A percentile compares a stretch with the other conserved stretches of the same genome.
phyloP scores from a whole-genome alignment of 2,797 vertebrate genomes.

The Chloroceryle amazona region DNA sequence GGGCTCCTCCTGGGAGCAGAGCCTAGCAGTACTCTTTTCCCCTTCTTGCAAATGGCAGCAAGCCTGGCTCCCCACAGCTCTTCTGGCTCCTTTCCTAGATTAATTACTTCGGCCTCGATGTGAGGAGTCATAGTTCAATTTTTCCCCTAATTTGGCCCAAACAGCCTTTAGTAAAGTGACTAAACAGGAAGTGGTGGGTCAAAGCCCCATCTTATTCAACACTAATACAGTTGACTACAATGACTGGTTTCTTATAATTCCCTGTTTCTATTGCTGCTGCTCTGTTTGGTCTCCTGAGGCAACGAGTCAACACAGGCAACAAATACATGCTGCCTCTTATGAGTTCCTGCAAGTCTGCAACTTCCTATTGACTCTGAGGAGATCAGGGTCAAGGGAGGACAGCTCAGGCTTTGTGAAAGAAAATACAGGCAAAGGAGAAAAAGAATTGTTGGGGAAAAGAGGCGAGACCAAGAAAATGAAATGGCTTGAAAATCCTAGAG shows the following conservation, averaged over 20 bases:
- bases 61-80: not conserved
- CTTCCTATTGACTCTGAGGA: not conserved
- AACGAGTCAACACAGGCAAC: not conserved
- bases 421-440: not conserved
- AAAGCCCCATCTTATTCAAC: not conserved
- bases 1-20: accelerated
- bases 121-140: not conserved
- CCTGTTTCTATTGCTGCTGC: not conserved
- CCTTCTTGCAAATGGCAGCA: not conserved
- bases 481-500: not conserved
- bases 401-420: not conserved
- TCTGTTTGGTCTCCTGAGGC: not conserved
- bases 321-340: not conserved
- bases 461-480: not conserved
- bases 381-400: not conserved
- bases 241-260: not conserved
- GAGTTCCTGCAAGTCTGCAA: not conserved
- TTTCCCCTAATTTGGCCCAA: not conserved
- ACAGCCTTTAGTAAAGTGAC: not conserved
- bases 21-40: not conserved
- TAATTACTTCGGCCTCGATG: not conserved
- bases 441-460: not conserved
- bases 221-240: not conserved
- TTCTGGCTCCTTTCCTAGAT: not conserved
- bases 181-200: not conserved